Evolutionary conservation across 92 coral and sea anemone genomes (phyloP).

Genomic region (Epizoanthus rinbou): DNA sequence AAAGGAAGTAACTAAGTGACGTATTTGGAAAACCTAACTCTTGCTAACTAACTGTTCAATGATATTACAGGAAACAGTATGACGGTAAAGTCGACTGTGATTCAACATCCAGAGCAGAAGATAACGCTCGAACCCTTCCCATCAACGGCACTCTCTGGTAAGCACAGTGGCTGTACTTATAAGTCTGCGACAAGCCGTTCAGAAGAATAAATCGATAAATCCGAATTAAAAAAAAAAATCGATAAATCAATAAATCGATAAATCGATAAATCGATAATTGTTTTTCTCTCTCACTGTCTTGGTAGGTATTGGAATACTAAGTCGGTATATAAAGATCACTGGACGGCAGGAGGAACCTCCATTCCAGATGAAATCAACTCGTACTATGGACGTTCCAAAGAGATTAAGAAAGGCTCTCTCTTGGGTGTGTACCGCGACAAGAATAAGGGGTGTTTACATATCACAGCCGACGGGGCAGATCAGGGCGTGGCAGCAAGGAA

Average conservation of each 20-base stretch:
- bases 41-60: background rate
- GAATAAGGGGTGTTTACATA: conserved; percentile 9
- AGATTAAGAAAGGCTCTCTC: conserved; percentile 34
- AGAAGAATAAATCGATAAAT: too few relatives aligned
- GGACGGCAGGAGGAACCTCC: conserved; percentile 18
- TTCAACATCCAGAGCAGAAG: conserved; percentile 1
- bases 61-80: background rate
- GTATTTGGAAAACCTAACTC: background rate
- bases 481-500: conserved; percentile 27
- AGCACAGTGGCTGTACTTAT: background rate
- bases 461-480: conserved; percentile 19
- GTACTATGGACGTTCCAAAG: conserved; percentile 25
- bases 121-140: background rate
- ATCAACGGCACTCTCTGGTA: conserved; percentile 28
- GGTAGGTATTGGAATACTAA: conserved; percentile 38
- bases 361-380: conserved; percentile 25
- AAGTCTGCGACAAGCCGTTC: too few relatives aligned
- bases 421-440: conserved; percentile 26
- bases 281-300: too few relatives aligned
- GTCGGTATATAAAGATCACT: conserved; percentile 8
- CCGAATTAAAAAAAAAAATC: too few relatives aligned
- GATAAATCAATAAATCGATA: too few relatives aligned
- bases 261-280: too few relatives aligned
- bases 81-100: background rate
- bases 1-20: too few relatives aligned